phyloP scores from a whole-genome alignment of 2,888 invertebrate genomes.

The Beris chalybata region DNA sequence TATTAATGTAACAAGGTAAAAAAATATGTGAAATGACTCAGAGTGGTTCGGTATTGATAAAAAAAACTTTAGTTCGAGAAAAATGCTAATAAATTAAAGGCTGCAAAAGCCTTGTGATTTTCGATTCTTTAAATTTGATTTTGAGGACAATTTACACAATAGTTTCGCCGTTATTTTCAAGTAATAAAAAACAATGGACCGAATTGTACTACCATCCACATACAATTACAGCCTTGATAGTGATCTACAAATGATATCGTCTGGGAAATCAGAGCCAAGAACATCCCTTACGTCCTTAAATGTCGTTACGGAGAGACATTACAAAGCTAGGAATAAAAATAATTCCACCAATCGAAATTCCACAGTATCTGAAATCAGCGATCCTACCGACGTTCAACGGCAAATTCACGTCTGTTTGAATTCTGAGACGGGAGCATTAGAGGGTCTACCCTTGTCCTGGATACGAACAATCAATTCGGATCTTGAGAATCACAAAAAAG shows the following conservation, averaged over 20 bases:
- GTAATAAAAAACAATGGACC: constrained; percentile 4
- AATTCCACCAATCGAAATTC: constrained; percentile 9
- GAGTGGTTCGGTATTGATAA: too few relatives aligned
- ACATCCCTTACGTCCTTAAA: background rate
- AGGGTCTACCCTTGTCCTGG: constrained; percentile 25
- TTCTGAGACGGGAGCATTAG: constrained; percentile 14
- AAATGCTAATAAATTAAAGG: too few relatives aligned
- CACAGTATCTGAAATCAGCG: constrained; percentile 16
- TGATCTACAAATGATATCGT: constrained; percentile 6
- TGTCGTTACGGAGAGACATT: too few relatives aligned
- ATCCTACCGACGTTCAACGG: constrained; percentile 19
- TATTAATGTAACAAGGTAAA: too few relatives aligned
- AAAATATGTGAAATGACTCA: too few relatives aligned
- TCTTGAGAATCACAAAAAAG: background rate
- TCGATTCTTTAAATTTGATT: too few relatives aligned
- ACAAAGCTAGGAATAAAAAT: background rate
- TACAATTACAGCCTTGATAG: background rate
- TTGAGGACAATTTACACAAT: too few relatives aligned
- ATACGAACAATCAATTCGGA: constrained; percentile 10
- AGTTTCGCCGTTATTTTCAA: background rate
- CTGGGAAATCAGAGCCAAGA: background rate
- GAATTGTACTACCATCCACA: background rate
- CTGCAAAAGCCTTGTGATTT: too few relatives aligned
- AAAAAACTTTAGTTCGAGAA: too few relatives aligned
- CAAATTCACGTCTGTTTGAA: constrained; percentile 21